Evolutionary conservation across 2,113 vertebrate species (phyloP).

Genomic region (Arizona elegans): DNA sequence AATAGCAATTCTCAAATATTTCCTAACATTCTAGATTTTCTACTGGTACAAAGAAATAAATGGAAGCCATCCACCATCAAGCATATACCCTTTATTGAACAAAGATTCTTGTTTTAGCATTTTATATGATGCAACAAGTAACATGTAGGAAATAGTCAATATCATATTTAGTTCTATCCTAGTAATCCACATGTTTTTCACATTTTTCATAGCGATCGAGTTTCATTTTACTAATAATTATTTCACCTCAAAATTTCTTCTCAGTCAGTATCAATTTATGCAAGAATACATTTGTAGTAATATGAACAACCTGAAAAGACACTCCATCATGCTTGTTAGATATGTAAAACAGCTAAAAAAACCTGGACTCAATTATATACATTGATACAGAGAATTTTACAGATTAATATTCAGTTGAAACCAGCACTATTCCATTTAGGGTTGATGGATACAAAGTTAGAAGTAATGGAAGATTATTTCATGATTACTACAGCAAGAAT

Average conservation of each 20-base stretch:
- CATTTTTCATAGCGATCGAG: neutral
- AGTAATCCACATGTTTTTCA: neutral
- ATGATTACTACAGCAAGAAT: neutral
- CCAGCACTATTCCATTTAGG: neutral
- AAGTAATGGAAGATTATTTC: neutral
- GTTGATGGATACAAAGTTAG: neutral
- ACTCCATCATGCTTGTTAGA: neutral
- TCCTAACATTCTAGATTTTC: neutral
- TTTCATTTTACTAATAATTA: neutral
- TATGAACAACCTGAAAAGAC: neutral
- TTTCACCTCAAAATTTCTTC: neutral
- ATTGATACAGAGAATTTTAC: neutral
- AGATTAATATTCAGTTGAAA: neutral
- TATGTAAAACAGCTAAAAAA: neutral
- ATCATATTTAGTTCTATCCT: neutral
- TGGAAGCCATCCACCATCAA: neutral
- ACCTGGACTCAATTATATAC: neutral
- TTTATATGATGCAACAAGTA: neutral
- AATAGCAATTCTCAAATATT: neutral
- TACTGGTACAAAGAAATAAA: neutral
- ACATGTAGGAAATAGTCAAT: neutral
- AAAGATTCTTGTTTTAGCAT: neutral
- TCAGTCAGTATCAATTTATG: neutral
- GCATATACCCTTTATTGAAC: neutral
- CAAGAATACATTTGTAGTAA: neutral